These are phyloP conservation scores for Acronicta aceris DNA, from an alignment of 2,888 invertebrate species.

Conservation along the genomic window DNA sequence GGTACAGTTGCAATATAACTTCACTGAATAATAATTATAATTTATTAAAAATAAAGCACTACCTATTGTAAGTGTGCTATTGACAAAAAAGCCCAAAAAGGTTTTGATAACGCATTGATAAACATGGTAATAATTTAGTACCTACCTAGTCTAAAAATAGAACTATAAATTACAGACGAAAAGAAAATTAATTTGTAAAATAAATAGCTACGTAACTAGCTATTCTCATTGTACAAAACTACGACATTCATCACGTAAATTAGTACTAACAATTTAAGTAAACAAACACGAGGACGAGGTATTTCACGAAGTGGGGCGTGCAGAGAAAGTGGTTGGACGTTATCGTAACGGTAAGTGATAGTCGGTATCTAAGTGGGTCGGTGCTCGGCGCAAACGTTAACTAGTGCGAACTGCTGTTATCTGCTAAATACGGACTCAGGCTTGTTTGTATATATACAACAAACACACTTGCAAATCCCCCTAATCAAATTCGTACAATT, in stretches of 20 bases:
- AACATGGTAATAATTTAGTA: no score
- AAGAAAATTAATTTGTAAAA: no score
- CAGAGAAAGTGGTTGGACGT: slow-evolving; percentile 80
- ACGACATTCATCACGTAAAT: slow-evolving; percentile 14
- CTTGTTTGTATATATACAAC: slow-evolving; percentile 64
- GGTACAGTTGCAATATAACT: no score
- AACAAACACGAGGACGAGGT: slow-evolving; percentile 54
- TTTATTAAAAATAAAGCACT: no score
- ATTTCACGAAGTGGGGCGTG: slow-evolving; percentile 68
- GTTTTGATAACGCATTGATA: no score
- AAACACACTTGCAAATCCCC: slow-evolving; percentile 59
- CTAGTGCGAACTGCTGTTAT: slow-evolving; percentile 78
- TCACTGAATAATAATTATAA: no score
- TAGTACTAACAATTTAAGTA: slow-evolving; percentile 42
- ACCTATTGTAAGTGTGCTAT: no score
- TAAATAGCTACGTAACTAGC: no score
- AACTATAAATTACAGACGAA: no score
- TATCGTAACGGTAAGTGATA: slow-evolving; percentile 78
- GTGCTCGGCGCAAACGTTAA: slow-evolving; percentile 65
- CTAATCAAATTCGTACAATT: slow-evolving; percentile 25
- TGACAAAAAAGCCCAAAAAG: no score
- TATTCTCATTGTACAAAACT: slow-evolving; percentile 2
- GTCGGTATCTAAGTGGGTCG: slow-evolving; percentile 84
- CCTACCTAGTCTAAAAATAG: no score
- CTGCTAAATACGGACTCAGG: slow-evolving; percentile 60